Percentiles rank a stretch among this genome's conserved stretches.
phyloP scores from a whole-genome alignment of 30 jellyfish, hydroid and myxozoan species.

The Phacellophora camtschatica region DNA sequence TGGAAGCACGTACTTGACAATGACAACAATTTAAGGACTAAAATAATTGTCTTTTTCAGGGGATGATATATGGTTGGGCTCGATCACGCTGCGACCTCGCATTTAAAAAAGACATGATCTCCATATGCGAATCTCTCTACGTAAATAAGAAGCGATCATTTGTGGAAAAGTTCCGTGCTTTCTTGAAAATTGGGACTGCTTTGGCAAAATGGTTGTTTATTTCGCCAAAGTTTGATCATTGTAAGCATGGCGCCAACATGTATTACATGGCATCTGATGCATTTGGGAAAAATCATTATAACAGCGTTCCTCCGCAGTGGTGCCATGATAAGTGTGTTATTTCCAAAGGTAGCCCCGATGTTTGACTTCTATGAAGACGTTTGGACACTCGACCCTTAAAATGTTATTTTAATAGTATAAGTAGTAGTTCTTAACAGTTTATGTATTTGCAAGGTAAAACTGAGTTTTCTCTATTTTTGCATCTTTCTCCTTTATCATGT shows the following conservation, averaged over 20 bases:
- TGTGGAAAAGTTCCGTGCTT: conserved; percentile 5
- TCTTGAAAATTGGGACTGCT: conserved; percentile 13
- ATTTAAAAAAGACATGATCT: conserved; percentile 21
- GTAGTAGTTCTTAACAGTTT: no score
- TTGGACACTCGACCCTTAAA: no score
- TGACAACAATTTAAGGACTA: no score
- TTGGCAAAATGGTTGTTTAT: conserved; percentile 44
- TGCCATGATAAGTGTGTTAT: not conserved
- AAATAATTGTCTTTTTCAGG: no score
- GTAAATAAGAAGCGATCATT: not conserved
- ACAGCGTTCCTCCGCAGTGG: not conserved
- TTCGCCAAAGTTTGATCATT: conserved; percentile 27
- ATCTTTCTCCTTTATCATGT: no score
- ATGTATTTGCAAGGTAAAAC: no score
- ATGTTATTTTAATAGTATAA: no score
- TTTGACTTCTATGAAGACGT: no score
- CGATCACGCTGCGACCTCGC: conserved; percentile 14
- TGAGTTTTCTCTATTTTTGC: no score
- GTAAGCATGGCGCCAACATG: conserved; percentile 45
- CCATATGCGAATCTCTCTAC: not conserved
- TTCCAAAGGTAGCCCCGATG: not conserved
- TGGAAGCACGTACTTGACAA: no score
- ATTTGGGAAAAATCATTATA: not conserved
- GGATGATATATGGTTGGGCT: conserved; percentile 36
- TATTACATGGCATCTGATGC: conserved; percentile 36